phyloP scores from a whole-genome alignment of 2,888 invertebrate genomes.

The Nomada fabriciana region DNA sequence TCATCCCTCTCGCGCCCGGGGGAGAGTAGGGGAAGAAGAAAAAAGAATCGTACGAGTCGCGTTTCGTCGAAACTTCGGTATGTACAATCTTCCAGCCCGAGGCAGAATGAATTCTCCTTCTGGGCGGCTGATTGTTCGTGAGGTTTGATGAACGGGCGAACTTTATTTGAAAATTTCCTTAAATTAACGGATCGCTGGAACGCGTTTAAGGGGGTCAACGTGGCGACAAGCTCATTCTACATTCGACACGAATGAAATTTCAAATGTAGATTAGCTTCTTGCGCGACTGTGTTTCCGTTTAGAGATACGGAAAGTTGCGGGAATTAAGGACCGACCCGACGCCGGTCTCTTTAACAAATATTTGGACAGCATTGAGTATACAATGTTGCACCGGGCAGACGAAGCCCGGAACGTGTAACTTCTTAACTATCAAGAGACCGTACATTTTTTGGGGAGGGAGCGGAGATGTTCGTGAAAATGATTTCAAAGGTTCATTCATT shows the following conservation, averaged over 20 bases:
- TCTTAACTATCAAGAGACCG: constrained; percentile 12
- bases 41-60: constrained; percentile 6
- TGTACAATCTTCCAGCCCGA: constrained; percentile 7
- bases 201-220: constrained; percentile 40
- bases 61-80: constrained; percentile 14
- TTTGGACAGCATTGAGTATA: constrained; percentile 33
- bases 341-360: constrained; percentile 41
- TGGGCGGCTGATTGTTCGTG: constrained; percentile 30
- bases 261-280: constrained; percentile 76
- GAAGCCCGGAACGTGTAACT: not conserved
- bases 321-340: constrained; percentile 38
- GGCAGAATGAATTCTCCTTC: constrained; percentile 27
- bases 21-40: not conserved
- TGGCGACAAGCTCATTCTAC: constrained; percentile 61
- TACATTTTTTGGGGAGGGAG: not conserved
- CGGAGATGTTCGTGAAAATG: not conserved
- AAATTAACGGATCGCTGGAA: constrained; percentile 51
- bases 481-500: not conserved
- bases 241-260: constrained; percentile 79
- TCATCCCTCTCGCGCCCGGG: constrained; percentile 6
- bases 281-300: constrained; percentile 42
- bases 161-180: constrained; percentile 61
- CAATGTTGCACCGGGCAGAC: constrained; percentile 5
- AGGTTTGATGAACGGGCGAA: constrained; percentile 55
- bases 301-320: constrained; percentile 36